Conservation (phyloP, 2,888 invertebrate genomes). For the Branchinecta sandiegonensis region DNA sequence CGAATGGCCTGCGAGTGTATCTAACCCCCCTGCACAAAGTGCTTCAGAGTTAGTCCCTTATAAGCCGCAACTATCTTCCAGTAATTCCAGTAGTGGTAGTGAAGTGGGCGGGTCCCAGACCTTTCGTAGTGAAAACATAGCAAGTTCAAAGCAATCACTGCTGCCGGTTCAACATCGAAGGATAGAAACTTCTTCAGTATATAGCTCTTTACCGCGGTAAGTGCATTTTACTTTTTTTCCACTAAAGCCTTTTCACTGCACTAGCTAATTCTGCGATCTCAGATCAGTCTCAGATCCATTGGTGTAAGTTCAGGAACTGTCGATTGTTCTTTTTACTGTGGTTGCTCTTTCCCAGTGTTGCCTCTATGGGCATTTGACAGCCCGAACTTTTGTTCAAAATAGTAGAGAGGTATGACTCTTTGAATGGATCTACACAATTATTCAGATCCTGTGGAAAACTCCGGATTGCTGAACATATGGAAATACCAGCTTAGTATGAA, state of each 20-base stretch:
- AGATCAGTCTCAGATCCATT: no score
- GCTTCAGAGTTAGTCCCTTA: background rate
- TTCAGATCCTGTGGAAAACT: no score
- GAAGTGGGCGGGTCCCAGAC: conserved; percentile 14
- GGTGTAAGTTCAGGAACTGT: no score
- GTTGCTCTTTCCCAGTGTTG: no score
- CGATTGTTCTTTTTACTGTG: no score
- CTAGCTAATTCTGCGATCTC: no score
- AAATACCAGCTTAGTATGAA: no score
- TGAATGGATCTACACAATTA: no score
- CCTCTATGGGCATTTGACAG: no score
- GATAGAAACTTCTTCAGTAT: conserved; percentile 9
- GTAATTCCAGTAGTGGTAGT: conserved; percentile 7
- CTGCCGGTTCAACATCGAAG: background rate
- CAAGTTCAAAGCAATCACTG: conserved; percentile 6
- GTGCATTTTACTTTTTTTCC: background rate
- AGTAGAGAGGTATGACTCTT: no score
- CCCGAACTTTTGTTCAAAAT: no score
- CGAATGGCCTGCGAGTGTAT: background rate
- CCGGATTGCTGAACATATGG: no score
- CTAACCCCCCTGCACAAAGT: background rate
- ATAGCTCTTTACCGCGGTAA: conserved; percentile 11
- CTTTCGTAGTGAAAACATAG: background rate
- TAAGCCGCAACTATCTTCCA: background rate
- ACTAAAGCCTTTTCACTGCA: background rate